phyloP scores from a whole-genome alignment of 2,797 vertebrate genomes.

The Tragelaphus oryx region DNA sequence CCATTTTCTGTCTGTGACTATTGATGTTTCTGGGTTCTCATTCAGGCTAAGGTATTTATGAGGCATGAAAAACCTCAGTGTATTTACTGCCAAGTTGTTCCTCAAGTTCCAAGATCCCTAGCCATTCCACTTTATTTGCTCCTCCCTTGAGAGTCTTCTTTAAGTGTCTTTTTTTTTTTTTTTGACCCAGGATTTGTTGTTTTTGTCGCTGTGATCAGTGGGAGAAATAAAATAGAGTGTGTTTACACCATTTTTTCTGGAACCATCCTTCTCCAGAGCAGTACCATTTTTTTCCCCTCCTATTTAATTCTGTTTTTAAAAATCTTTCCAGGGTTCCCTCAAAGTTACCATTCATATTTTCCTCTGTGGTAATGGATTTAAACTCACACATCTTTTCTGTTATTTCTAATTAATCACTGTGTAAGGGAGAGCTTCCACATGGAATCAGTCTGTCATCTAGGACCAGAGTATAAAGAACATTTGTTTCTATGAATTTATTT shows the following conservation, averaged over 20 bases:
- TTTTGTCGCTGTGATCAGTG: not conserved
- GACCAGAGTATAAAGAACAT: not conserved
- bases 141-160: not conserved
- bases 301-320: not conserved
- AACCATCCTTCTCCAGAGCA: not conserved
- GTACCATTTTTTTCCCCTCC: not conserved
- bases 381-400: not conserved
- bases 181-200: not conserved
- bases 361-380: not conserved
- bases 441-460: not conserved
- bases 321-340: not conserved
- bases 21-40: not conserved
- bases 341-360: not conserved
- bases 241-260: not conserved
- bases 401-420: constrained; percentile 5
- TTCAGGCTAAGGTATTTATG: not conserved
- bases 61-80: not conserved
- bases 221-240: not conserved
- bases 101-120: not conserved
- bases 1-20: not conserved
- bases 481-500: not conserved
- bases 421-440: not conserved
- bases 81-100: not conserved
- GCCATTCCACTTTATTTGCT: not conserved
- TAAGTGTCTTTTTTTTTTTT: not conserved